These are phyloP conservation scores for Spodoptera exigua DNA, from an alignment of 2,888 invertebrate genomes.

Conservation along the genomic window DNA sequence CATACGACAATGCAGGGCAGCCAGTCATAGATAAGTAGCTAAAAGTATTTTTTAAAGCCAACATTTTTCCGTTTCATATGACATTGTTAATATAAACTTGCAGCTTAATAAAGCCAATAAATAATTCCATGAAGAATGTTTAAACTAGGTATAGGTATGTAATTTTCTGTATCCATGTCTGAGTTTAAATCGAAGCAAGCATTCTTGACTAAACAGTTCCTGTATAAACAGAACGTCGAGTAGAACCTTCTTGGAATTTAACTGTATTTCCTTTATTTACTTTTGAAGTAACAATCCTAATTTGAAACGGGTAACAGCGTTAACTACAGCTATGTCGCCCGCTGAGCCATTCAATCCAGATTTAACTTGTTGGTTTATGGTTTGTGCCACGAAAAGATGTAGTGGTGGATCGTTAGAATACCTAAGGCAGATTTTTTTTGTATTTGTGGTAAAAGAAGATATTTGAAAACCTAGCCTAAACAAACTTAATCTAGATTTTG, in stretches of 20 bases:
- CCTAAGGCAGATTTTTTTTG: neutral
- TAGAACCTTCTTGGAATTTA: slow-evolving; percentile 40
- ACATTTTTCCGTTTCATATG: too few relatives aligned
- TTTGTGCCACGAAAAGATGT: slow-evolving; percentile 6
- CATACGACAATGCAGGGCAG: neutral
- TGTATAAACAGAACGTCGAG: slow-evolving; percentile 33
- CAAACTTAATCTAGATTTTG: too few relatives aligned
- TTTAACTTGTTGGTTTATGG: slow-evolving; percentile 1
- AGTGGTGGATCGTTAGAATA: neutral
- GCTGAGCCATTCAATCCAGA: neutral
- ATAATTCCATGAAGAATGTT: too few relatives aligned
- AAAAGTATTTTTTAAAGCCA: too few relatives aligned
- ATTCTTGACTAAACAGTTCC: slow-evolving; percentile 33
- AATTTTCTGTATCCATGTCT: slow-evolving; percentile 18
- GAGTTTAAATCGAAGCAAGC: slow-evolving; percentile 17
- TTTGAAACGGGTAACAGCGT: slow-evolving; percentile 17
- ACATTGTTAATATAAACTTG: too few relatives aligned
- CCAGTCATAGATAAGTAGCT: too few relatives aligned
- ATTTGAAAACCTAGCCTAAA: too few relatives aligned
- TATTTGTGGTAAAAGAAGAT: too few relatives aligned
- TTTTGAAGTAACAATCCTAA: slow-evolving; percentile 36
- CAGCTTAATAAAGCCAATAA: too few relatives aligned
- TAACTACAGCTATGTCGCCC: neutral
- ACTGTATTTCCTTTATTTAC: slow-evolving; percentile 44
- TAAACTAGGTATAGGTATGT: too few relatives aligned